A percentile compares a stretch with the other conserved stretches of the same genome.
Evolutionary conservation across 2,797 vertebrate species (phyloP).

Genomic region (Takifugu ocellatus): DNA sequence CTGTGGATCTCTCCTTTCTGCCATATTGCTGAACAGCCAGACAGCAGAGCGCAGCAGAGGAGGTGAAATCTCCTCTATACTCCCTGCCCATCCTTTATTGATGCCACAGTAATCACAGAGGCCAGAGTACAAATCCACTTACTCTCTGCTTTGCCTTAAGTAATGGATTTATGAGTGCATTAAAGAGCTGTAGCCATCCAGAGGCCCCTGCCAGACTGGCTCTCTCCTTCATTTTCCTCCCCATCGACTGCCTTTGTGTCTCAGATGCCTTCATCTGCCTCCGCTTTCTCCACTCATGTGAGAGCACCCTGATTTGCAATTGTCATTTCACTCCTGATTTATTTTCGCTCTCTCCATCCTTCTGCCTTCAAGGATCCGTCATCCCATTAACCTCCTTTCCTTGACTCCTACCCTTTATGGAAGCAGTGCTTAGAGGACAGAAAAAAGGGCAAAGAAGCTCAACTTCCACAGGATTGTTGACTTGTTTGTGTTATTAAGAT

Average conservation of each 20-base stretch:
- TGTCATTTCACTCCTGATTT: constrained; percentile 47
- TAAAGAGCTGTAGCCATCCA: constrained; percentile 73
- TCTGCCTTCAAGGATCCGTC: constrained; percentile 30
- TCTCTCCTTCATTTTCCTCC: constrained; percentile 54
- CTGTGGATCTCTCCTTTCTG: constrained; percentile 37
- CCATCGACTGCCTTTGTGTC: constrained; percentile 58
- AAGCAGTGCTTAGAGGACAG: constrained; percentile 4
- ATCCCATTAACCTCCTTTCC: constrained; percentile 33
- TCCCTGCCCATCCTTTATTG: constrained; percentile 79
- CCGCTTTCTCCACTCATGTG: constrained; percentile 44
- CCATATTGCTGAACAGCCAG: constrained; percentile 49
- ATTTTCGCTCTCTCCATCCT: constrained; percentile 47
- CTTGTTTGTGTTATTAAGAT: constrained; percentile 2
- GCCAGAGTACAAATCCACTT: constrained; percentile 79
- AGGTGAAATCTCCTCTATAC: constrained; percentile 67
- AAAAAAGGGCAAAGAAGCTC: constrained; percentile 16
- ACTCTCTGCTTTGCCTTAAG: constrained; percentile 77
- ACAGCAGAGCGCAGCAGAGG: constrained; percentile 42
- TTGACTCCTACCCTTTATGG: constrained; percentile 31
- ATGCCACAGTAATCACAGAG: constrained; percentile 79
- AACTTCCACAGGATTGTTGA: constrained; percentile 30
- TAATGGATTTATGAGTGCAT: constrained; percentile 83
- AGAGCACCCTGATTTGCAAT: constrained; percentile 45
- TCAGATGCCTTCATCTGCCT: constrained; percentile 38
- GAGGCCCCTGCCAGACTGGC: constrained; percentile 73